Evolutionary conservation across 2,888 invertebrate species (phyloP).

Genomic region (Eilema sororculum): DNA sequence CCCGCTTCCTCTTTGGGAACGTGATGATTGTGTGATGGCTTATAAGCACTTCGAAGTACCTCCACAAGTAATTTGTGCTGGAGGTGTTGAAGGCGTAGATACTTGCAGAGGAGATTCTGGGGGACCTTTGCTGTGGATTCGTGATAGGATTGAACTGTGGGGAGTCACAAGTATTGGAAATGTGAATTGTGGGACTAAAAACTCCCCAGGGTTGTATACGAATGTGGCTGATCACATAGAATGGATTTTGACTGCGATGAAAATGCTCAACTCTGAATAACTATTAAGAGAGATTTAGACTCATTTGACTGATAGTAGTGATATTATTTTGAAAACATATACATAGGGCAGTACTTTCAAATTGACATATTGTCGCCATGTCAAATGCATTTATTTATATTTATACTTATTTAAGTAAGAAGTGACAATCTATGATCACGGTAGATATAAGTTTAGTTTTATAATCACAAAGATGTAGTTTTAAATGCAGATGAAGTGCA

Average conservation of each 20-base stretch:
- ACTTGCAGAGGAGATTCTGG: slow-evolving; percentile 74
- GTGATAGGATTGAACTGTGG: slow-evolving; percentile 56
- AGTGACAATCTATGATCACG: neutral
- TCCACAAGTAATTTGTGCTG: slow-evolving; percentile 65
- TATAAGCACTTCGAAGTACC: slow-evolving; percentile 55
- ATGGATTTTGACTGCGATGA: slow-evolving; percentile 59
- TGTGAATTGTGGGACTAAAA: slow-evolving; percentile 59
- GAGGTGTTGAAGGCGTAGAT: slow-evolving; percentile 63
- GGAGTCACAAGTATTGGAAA: slow-evolving; percentile 68
- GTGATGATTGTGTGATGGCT: slow-evolving; percentile 47
- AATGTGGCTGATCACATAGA: slow-evolving; percentile 61
- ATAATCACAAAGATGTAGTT: neutral
- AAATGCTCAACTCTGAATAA: neutral
- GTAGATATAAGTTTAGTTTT: neutral
- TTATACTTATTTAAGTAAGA: too few relatives aligned
- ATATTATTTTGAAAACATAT: neutral
- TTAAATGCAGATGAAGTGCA: neutral
- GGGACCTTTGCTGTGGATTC: slow-evolving; percentile 63
- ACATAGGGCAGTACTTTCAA: too few relatives aligned
- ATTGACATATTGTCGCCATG: neutral
- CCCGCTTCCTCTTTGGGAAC: slow-evolving; percentile 58
- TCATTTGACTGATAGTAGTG: neutral
- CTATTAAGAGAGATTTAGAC: neutral
- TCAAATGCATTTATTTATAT: neutral
- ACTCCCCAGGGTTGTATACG: slow-evolving; percentile 68